Evolutionary conservation across 2,888 invertebrate species (phyloP), one percentile per base, ranked within the genome.

Genomic region (Therioaphis trifolii): DNA sequence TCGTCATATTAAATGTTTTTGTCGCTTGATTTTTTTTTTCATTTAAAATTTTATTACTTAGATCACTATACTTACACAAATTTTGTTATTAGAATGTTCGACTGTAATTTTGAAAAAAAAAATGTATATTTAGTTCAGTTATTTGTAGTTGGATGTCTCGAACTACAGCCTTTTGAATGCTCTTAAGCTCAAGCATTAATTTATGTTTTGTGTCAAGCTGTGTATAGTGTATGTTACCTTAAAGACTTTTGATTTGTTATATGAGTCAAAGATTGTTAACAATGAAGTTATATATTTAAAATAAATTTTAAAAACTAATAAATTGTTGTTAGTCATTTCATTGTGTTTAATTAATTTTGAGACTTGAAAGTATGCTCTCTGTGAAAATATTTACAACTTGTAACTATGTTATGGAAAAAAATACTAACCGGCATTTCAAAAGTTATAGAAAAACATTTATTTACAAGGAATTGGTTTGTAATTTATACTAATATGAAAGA

Each of bases 181-280:
- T 82, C n/a, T 63, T 49, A 66, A 4, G 29, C 43, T 80, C 49
- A 4, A 72, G 18, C 61, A 61, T 79, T 79, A 55, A 43, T 72
- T 14, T 72, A 58, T 71, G 24, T 82, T 82, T 74, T 55, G n/a
- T 74, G 72, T 82, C 79, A 66, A 82, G 52, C 24, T 61, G 49
- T 82, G 82, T 82, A 82, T 82, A 82, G 82, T 82, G 52, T 74
- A 82, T 63, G 82, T 74, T 82, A 74, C 82, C 82, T 49, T 72
- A 71, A 72, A 82, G 49, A 74, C 49, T 72, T 46, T 43, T 66
- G 18, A 52, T 74, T 71, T 66, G 52, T 82, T 72, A 72, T 69
- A 82, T 24, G 49, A 80, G n/a, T 80, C 61, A 49, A 72, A 35
- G 15, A 82, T 82, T 82, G 82, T 82, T 82, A 74, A 82, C 78